Percentiles rank a stretch among this genome's conserved stretches.
Conservation (phyloP, 2,113 vertebrate species). For the Anhinga rufa region DNA sequence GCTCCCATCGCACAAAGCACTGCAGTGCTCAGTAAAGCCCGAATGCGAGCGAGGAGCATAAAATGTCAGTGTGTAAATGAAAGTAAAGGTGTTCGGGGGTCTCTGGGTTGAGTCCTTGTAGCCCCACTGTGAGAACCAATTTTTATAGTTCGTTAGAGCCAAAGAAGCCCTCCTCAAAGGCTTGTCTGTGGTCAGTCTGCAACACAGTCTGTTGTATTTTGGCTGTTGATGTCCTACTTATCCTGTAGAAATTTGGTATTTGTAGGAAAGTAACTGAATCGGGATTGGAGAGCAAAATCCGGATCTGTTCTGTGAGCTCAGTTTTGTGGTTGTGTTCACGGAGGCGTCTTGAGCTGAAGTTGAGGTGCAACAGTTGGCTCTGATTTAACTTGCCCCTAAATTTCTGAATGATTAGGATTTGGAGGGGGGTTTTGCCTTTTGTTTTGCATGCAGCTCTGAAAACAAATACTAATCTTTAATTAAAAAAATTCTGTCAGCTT, state of each 20-base stretch:
- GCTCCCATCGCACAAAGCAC: too few species aligned
- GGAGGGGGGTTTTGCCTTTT: fast-evolving
- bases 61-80: background rate
- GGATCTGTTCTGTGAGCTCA: background rate
- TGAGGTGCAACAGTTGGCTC: background rate
- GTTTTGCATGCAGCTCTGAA: background rate
- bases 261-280: background rate
- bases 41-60: background rate
- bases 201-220: background rate
- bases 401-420: background rate
- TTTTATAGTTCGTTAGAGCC: background rate
- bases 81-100: background rate
- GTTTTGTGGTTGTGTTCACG: fast-evolving
- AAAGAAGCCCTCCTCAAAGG: background rate
- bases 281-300: background rate
- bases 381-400: background rate
- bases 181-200: background rate
- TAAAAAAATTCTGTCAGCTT: too few species aligned
- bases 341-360: background rate
- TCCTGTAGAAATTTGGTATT: background rate
- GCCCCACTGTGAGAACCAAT: background rate
- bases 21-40: background rate
- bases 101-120: background rate
- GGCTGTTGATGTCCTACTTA: background rate
- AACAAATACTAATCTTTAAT: background rate